Percentiles rank a stretch among this genome's conserved stretches.
Conservation (phyloP, 2,113 vertebrate genomes). For the Pomatostomus ruficeps region DNA sequence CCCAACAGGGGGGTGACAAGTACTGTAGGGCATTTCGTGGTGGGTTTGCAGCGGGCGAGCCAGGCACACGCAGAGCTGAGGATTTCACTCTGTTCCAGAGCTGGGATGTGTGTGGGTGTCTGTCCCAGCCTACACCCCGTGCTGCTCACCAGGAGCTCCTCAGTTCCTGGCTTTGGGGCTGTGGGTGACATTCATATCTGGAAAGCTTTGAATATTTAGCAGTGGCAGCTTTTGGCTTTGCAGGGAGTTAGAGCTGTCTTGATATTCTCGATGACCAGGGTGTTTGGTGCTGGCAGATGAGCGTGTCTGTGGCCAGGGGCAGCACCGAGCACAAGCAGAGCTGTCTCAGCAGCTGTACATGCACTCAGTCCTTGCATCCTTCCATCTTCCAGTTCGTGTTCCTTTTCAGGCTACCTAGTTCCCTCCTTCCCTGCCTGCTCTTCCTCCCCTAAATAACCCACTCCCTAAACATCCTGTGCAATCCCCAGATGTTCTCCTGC, state of each 20-base stretch:
- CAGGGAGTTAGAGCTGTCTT: background rate
- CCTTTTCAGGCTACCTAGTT: background rate
- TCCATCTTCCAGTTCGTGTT: background rate
- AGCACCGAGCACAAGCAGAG: accelerated
- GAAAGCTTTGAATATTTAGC: background rate
- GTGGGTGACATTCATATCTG: background rate
- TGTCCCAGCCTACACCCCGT: background rate
- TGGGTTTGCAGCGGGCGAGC: background rate
- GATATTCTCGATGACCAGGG: background rate
- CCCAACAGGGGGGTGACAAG: background rate
- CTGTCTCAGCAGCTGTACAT: background rate
- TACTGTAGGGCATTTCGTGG: accelerated
- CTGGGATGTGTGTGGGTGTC: background rate
- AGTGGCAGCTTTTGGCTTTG: background rate
- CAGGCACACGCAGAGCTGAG: background rate
- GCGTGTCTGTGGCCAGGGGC: background rate
- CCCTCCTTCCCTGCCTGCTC: background rate
- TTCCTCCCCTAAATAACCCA: background rate
- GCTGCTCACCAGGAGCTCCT: background rate
- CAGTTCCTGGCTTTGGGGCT: background rate
- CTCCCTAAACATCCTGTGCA: background rate
- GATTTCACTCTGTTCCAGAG: background rate
- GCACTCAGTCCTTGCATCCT: background rate
- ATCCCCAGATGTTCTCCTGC: background rate
- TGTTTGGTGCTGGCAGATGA: background rate